Base-by-base conservation (phyloP, 2,113 vertebrate genomes). In the Probosciger aterrimus region DNA sequence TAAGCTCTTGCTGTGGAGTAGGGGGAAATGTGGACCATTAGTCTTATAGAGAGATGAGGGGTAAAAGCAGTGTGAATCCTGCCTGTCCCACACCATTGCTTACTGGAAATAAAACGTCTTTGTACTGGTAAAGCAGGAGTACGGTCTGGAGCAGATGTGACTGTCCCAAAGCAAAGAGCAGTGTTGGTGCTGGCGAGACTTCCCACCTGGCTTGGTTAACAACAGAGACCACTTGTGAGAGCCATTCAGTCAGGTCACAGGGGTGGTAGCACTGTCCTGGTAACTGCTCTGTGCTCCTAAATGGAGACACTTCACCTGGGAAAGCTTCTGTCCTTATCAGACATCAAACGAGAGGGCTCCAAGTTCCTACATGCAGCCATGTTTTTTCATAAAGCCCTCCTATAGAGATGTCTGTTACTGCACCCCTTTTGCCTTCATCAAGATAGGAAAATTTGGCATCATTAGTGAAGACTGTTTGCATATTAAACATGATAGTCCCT, bases 381-480 rank as follows among this genome's bases (percentile, higher is more conserved):
- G 60, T 64, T 88, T 93, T 60, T 78, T 86, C 81, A 71, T 84
- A 55, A 83, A 95, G 35, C 59, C 37, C 31, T 95, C 28, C 46
- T 88, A 43, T 13, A 77, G 30, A 60, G 50, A 22, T 64, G 64
- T 57, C 68, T 92, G 30, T 65, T 88, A 78, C 43, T 83, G 60
- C 62, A 69, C 52, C 43, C 16, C 65, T 92, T 95, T 95, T 75
- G 86, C 91, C 69, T 93, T 39, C 49, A 87, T 89, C 83, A 91
- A 93, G 95, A 89, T 82, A 95, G 24, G 89, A 95, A 84, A 95
- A 89, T 82, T 81, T 12, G 2, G 23, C 2, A 1, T 79, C 92
- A 93, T 92, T 92, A 93, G 28, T 53, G 59, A 88, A 90, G 53
- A 8, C 35, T 64, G 5, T 71, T 78, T 93, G 55, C 35, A 55